Percentiles rank a stretch among this genome's conserved stretches.
Conservation (phyloP, 92 coral and sea anemone species). For the Porites lobata region DNA sequence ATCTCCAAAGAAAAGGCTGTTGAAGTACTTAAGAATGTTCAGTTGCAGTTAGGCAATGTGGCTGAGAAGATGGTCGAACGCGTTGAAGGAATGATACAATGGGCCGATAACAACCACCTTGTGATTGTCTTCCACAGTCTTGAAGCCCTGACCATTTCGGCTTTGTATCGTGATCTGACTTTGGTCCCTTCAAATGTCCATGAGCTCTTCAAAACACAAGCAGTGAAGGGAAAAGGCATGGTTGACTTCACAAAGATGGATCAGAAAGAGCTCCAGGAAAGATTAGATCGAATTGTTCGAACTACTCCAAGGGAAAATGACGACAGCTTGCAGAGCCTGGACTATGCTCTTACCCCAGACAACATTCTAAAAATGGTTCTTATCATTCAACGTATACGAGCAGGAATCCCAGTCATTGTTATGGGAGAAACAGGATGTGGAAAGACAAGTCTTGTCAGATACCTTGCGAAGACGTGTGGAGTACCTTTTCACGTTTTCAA, state of each 20-base stretch:
- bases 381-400: slow-evolving; percentile 91
- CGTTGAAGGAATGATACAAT: slow-evolving; percentile 94
- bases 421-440: slow-evolving; percentile 99
- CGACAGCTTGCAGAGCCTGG: slow-evolving; percentile 20
- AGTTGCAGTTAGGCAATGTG: slow-evolving; percentile 38
- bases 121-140: slow-evolving; percentile 85
- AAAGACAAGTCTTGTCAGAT: slow-evolving; percentile 93
- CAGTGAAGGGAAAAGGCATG: slow-evolving; percentile 68
- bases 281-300: slow-evolving; percentile 84
- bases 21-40: slow-evolving; percentile 73
- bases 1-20: slow-evolving; percentile 72
- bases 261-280: slow-evolving; percentile 82
- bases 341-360: slow-evolving; percentile 94
- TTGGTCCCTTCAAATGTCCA: slow-evolving; percentile 81
- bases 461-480: slow-evolving; percentile 90
- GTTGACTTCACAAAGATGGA: slow-evolving; percentile 80
- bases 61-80: slow-evolving; percentile 91
- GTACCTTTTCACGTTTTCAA: slow-evolving; percentile 81
- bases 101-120: slow-evolving; percentile 95
- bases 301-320: slow-evolving; percentile 50
- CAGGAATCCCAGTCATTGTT: slow-evolving; percentile 89
- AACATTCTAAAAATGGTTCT: slow-evolving; percentile 94
- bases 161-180: slow-evolving; percentile 80
- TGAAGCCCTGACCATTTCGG: slow-evolving; percentile 82
- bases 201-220: slow-evolving; percentile 83